These are phyloP conservation scores for Montifringilla adamsi DNA, from an alignment of 2,113 vertebrate species.

Conservation along the genomic window DNA sequence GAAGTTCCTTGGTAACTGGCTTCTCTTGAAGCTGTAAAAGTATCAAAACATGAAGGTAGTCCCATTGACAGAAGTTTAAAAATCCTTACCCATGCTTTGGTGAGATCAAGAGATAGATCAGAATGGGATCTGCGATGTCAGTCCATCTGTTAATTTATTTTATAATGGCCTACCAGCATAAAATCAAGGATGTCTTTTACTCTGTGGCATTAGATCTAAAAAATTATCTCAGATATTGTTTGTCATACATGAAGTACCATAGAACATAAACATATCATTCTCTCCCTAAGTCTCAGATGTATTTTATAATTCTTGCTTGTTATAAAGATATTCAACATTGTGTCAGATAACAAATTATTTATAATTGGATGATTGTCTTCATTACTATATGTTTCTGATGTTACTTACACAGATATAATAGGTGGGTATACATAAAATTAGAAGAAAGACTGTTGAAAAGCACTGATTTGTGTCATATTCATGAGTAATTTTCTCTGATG, in stretches of 20 bases:
- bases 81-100: not conserved
- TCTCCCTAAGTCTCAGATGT: not conserved
- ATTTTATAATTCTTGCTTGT: not conserved
- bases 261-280: not conserved
- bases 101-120: not conserved
- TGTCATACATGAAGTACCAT: not conserved
- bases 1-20: not conserved
- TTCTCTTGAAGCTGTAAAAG: not conserved
- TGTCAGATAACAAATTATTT: not conserved
- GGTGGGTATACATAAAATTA: not conserved
- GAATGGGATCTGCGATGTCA: not conserved
- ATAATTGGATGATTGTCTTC: not conserved
- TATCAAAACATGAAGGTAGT: not conserved
- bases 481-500: not conserved
- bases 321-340: not conserved
- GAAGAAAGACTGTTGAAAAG: not conserved
- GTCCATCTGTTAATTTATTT: not conserved
- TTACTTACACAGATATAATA: not conserved
- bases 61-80: not conserved
- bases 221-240: not conserved
- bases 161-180: not conserved
- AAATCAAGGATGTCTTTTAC: not conserved
- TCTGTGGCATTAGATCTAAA: not conserved
- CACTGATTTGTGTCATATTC: not conserved
- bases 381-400: not conserved